phyloP scores from a whole-genome alignment of 1,140 invertebrate species.

The Temnothorax longispinosus region DNA sequence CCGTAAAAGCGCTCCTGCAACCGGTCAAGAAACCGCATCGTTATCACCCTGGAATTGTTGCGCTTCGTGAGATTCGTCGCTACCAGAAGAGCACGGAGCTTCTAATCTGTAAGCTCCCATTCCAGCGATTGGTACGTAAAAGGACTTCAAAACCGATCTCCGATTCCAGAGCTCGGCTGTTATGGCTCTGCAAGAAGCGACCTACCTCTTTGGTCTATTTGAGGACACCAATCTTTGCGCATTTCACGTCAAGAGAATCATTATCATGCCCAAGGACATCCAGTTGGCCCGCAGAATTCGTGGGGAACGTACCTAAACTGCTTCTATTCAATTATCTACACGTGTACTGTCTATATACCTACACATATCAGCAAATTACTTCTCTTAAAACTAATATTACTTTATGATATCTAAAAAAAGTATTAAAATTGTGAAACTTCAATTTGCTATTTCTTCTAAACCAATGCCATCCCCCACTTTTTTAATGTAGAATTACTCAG shows the following conservation, averaged over 20 bases:
- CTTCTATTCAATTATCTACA: no score
- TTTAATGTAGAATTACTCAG: no score
- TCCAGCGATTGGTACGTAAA: conserved; percentile 71
- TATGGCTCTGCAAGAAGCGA: conserved; percentile 72
- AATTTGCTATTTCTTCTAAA: no score
- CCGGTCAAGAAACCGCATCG: conserved; percentile 92
- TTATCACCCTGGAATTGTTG: conserved; percentile 70
- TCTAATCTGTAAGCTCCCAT: conserved; percentile 67
- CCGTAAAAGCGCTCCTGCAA: conserved; percentile 92
- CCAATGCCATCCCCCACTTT: no score
- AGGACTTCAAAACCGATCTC: conserved; percentile 71
- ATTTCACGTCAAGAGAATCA: conserved; percentile 68
- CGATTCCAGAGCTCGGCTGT: conserved; percentile 73
- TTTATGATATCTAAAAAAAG: no score
- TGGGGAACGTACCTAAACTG: conserved; percentile 67
- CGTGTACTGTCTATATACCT: no score
- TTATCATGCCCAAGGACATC: conserved; percentile 74
- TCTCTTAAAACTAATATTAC: no score
- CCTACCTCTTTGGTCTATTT: conserved; percentile 68
- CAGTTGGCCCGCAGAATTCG: conserved; percentile 70
- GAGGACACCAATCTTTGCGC: conserved; percentile 72
- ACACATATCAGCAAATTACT: no score
- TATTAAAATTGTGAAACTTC: no score
- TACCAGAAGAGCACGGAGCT: conserved; percentile 72
- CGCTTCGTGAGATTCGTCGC: conserved; percentile 72